Percentiles rank a stretch among this genome's conserved stretches.
Conservation (phyloP, 1,140 invertebrate species). For the Probaryconus sp. region DNA sequence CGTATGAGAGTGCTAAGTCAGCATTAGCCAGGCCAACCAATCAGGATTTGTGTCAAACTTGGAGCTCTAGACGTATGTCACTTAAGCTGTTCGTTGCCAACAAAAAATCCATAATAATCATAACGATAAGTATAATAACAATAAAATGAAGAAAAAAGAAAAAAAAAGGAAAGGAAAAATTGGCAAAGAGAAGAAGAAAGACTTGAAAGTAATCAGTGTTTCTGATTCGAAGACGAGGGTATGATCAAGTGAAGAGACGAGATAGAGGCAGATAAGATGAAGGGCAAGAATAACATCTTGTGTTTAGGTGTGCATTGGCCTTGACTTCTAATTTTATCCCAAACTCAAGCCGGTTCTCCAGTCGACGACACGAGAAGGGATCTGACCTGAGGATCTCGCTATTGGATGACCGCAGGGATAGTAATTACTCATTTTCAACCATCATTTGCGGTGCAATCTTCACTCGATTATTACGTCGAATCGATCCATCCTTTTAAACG, state of each 20-base stretch:
- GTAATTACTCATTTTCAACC: conserved; percentile 58
- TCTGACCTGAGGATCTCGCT: conserved; percentile 60
- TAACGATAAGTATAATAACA: conserved; percentile 11
- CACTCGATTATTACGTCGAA: conserved; percentile 52
- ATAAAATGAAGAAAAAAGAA: conserved; percentile 2
- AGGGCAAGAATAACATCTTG: conserved; percentile 55
- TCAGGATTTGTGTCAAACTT: conserved; percentile 35
- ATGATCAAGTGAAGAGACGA: conserved; percentile 42
- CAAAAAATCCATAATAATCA: no score
- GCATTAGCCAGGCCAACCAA: conserved; percentile 35
- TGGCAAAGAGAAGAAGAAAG: conserved; percentile 2
- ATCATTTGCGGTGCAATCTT: conserved; percentile 56
- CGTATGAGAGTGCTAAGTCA: conserved; percentile 12
- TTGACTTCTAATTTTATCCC: conserved; percentile 74
- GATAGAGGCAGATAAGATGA: conserved; percentile 53
- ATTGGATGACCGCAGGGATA: conserved; percentile 59
- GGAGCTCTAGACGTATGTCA: not conserved
- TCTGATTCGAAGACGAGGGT: conserved; percentile 44
- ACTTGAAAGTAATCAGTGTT: conserved; percentile 24
- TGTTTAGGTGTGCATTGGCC: conserved; percentile 66
- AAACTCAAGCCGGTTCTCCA: conserved; percentile 71
- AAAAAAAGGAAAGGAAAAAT: no score
- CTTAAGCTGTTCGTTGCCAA: conserved; percentile 9
- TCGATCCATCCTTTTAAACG: conserved; percentile 49
- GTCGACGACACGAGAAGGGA: conserved; percentile 54